Conservation (phyloP, 1,140 invertebrate genomes). For the Hermatobates lingyangjiaoensis region DNA sequence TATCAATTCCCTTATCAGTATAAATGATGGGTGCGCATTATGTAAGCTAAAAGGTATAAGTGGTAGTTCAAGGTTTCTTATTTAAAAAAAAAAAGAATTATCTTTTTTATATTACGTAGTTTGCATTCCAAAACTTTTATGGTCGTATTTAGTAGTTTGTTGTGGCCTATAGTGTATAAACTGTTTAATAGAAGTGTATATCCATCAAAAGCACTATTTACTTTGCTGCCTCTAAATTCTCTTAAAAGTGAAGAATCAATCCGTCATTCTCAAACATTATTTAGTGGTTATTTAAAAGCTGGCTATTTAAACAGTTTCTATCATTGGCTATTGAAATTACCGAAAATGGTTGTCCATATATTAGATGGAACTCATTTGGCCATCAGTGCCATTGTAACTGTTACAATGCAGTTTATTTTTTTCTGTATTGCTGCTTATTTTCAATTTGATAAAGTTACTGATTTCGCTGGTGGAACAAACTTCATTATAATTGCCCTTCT, state of each 20-base stretch:
- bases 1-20: neutral
- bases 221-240: neutral
- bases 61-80: neutral
- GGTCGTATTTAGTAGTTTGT: neutral
- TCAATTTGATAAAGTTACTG: constrained; percentile 76
- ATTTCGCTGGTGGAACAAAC: constrained; percentile 80
- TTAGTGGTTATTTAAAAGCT: neutral
- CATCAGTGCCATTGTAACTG: constrained; percentile 70
- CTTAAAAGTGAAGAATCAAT: neutral
- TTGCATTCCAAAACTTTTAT: neutral
- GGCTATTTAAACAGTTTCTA: neutral
- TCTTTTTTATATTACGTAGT: neutral
- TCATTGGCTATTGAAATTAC: neutral
- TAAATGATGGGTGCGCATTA: neutral
- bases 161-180: neutral
- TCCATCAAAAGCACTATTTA: neutral
- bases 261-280: neutral
- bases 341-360: constrained; percentile 40
- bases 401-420: constrained; percentile 72
- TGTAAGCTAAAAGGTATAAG: neutral
- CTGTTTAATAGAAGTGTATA: neutral
- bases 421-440: constrained; percentile 67
- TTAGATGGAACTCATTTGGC: constrained; percentile 71
- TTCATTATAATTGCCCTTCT: constrained; percentile 73
- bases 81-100: neutral